Conservation (phyloP, 2,888 invertebrate genomes). For the Caenorhabditis sp. region DNA sequence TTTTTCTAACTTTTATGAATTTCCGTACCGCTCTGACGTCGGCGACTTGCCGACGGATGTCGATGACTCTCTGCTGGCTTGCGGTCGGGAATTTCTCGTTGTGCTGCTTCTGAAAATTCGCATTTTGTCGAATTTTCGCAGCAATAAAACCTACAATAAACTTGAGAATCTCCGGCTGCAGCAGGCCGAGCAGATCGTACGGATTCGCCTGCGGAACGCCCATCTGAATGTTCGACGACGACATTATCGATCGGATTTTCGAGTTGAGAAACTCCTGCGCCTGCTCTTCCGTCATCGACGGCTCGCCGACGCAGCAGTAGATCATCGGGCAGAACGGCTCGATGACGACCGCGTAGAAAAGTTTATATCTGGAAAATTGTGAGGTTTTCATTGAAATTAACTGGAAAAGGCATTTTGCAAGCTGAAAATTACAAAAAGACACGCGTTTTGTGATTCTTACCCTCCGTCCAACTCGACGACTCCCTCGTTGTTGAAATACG, state of each 20-base stretch:
- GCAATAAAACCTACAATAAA: slow-evolving; percentile 45
- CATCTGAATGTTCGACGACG: slow-evolving; percentile 52
- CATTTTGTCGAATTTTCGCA: neutral
- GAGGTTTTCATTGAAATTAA: neutral
- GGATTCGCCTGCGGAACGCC: slow-evolving; percentile 38
- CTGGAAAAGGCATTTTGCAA: no score
- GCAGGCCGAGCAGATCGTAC: slow-evolving; percentile 38
- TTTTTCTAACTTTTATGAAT: no score
- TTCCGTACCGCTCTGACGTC: slow-evolving; percentile 50
- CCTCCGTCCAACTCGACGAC: slow-evolving; percentile 57
- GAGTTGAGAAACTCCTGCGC: slow-evolving; percentile 52
- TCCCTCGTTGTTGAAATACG: slow-evolving; percentile 64
- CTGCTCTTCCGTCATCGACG: slow-evolving; percentile 21
- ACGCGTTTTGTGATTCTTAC: slow-evolving; percentile 7
- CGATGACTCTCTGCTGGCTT: slow-evolving; percentile 42
- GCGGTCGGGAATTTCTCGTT: slow-evolving; percentile 36
- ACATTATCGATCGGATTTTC: slow-evolving; percentile 46
- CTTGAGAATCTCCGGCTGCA: slow-evolving; percentile 51
- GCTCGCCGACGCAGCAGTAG: slow-evolving; percentile 55
- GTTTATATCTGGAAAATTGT: slow-evolving; percentile 36
- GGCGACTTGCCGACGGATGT: slow-evolving; percentile 52
- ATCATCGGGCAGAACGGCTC: slow-evolving; percentile 60
- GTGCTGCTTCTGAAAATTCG: slow-evolving; percentile 47
- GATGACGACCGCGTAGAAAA: slow-evolving; percentile 54
- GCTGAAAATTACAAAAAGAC: no score